A percentile compares a stretch with the other conserved stretches of the same genome.
Conservation (phyloP, 2,797 vertebrate species). For the Coregonus suidteri region DNA sequence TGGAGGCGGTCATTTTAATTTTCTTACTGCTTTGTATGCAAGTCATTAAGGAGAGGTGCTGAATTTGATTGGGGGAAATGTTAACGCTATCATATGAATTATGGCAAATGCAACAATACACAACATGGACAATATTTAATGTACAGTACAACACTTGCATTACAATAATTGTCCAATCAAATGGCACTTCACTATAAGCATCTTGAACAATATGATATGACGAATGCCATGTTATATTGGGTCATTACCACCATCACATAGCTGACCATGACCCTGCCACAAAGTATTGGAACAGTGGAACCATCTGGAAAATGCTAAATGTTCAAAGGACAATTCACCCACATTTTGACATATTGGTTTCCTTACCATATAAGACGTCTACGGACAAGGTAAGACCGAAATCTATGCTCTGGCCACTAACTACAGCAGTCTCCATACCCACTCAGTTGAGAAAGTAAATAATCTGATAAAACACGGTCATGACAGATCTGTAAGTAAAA, state of each 20-base stretch:
- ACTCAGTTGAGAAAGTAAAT: conserved; percentile 1
- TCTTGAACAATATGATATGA: background rate
- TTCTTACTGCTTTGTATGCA: background rate
- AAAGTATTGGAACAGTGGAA: background rate
- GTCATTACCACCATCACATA: background rate
- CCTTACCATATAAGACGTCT: background rate
- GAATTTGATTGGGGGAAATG: background rate
- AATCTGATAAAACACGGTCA: background rate
- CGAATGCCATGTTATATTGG: background rate
- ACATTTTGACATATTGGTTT: background rate
- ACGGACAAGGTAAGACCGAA: background rate
- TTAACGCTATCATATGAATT: background rate
- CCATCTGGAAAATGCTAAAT: background rate
- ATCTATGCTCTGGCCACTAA: background rate
- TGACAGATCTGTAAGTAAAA: background rate
- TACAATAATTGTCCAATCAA: background rate
- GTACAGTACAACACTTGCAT: background rate
- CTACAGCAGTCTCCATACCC: background rate
- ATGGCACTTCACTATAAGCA: background rate
- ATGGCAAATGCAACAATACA: background rate
- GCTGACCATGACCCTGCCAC: background rate
- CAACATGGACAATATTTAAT: background rate
- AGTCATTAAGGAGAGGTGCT: background rate
- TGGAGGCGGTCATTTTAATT: background rate
- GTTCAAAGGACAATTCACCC: background rate